Conservation (phyloP, 2,888 invertebrate genomes). For the Calliphora vomitoria region DNA sequence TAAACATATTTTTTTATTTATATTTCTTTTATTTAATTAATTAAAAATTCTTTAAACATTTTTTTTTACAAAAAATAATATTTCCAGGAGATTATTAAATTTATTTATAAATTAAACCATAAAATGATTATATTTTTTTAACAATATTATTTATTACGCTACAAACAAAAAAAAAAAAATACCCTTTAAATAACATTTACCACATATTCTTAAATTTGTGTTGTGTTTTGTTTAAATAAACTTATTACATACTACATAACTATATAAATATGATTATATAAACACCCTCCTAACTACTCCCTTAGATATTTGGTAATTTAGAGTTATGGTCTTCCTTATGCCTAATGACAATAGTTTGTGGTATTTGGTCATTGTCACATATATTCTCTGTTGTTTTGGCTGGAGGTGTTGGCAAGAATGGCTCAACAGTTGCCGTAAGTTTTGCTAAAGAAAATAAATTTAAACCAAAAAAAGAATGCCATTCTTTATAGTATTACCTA, state of each 20-base stretch:
- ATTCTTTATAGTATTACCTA: slow-evolving; percentile 38
- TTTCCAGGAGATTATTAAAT: slow-evolving; percentile 78
- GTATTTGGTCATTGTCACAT: slow-evolving; percentile 89
- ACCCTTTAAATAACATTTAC: slow-evolving; percentile 44
- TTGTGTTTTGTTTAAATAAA: slow-evolving; percentile 29
- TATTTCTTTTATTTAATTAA: slow-evolving; percentile 69
- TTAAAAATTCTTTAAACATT: slow-evolving; percentile 52
- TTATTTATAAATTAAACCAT: slow-evolving; percentile 21
- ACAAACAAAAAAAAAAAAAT: slow-evolving; percentile 20
- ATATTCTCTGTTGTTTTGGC: slow-evolving; percentile 92
- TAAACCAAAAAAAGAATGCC: slow-evolving; percentile 35
- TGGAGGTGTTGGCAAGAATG: slow-evolving; percentile 99
- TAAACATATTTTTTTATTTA: slow-evolving; percentile 44
- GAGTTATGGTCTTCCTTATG: slow-evolving; percentile 92
- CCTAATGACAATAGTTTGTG: slow-evolving; percentile 90
- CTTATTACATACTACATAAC: slow-evolving; percentile 61
- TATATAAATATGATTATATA: slow-evolving; percentile 55
- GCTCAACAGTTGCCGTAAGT: slow-evolving; percentile 99
- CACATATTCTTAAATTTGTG: background rate
- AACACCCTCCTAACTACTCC: slow-evolving; percentile 68
- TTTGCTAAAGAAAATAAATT: slow-evolving; percentile 75
- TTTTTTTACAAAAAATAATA: slow-evolving; percentile 72
- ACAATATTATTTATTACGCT: slow-evolving; percentile 53
- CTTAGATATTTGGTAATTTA: slow-evolving; percentile 87
- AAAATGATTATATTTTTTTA: slow-evolving; percentile 10